Evolutionary conservation across 1,140 invertebrate genomes (phyloP).

Genomic region (Medauroidea extradentata): DNA sequence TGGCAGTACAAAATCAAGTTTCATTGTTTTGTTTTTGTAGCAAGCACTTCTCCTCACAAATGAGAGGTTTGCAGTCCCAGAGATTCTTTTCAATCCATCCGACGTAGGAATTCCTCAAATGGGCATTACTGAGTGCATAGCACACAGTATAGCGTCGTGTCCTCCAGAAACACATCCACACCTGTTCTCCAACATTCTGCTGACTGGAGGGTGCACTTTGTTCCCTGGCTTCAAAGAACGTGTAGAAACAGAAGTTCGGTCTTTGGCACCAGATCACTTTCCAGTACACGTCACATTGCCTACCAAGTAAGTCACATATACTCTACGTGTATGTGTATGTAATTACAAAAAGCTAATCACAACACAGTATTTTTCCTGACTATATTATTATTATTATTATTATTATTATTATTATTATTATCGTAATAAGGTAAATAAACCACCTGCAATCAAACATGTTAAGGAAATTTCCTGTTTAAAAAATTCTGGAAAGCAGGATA

Average conservation of each 20-base stretch:
- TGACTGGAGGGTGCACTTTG: slow-evolving; percentile 84
- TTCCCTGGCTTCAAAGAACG: slow-evolving; percentile 83
- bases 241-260: slow-evolving; percentile 73
- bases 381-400: no score
- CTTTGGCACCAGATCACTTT: slow-evolving; percentile 69
- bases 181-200: slow-evolving; percentile 82
- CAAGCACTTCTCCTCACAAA: slow-evolving; percentile 87
- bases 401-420: no score
- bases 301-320: slow-evolving; percentile 51
- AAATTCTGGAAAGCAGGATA: no score
- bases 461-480: no score
- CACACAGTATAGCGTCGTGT: slow-evolving; percentile 66
- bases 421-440: no score
- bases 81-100: slow-evolving; percentile 91
- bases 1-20: no score
- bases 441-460: no score
- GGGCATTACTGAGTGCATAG: slow-evolving; percentile 89
- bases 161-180: slow-evolving; percentile 75
- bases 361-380: no score
- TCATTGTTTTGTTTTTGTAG: slow-evolving; percentile 37
- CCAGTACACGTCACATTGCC: slow-evolving; percentile 68
- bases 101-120: slow-evolving; percentile 93
- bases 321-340: background rate
- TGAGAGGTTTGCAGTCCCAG: slow-evolving; percentile 89
- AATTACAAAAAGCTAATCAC: no score